Conservation (phyloP, 2,797 vertebrate species). For the Lithobates sylvaticus region DNA sequence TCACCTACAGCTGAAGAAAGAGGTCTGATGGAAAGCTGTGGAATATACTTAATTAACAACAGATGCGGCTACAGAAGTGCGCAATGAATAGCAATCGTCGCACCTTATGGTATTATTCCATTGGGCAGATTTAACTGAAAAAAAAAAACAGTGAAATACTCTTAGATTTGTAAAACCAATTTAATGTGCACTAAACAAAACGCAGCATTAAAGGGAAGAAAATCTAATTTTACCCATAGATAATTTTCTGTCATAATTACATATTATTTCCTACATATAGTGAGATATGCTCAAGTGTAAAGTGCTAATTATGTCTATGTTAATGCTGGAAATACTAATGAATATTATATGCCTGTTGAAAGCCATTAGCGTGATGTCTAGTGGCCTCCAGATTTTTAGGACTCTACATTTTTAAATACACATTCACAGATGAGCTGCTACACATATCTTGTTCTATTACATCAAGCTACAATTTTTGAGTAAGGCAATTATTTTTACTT, state of each 20-base stretch:
- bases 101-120: neutral
- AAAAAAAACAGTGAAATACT: neutral
- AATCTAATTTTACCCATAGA: neutral
- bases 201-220: neutral
- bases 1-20: neutral
- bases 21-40: neutral
- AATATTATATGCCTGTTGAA: conserved; percentile 49
- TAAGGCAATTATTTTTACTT: conserved; percentile 41
- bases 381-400: conserved; percentile 29
- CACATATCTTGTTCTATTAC: conserved; percentile 21
- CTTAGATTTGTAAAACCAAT: neutral
- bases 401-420: conserved; percentile 24
- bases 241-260: conserved; percentile 1
- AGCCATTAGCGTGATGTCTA: conserved; percentile 43
- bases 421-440: conserved; percentile 28
- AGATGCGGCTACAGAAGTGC: neutral
- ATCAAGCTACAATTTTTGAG: conserved; percentile 31
- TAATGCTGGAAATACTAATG: conserved; percentile 24
- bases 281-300: conserved; percentile 20
- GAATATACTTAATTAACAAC: neutral
- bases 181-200: neutral
- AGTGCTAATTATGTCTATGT: conserved; percentile 25
- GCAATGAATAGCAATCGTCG: neutral
- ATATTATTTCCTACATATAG: conserved; percentile 14
- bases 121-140: neutral